Evolutionary conservation across 2,888 invertebrate species (phyloP).

Genomic region (Camptogramma bilineatum): DNA sequence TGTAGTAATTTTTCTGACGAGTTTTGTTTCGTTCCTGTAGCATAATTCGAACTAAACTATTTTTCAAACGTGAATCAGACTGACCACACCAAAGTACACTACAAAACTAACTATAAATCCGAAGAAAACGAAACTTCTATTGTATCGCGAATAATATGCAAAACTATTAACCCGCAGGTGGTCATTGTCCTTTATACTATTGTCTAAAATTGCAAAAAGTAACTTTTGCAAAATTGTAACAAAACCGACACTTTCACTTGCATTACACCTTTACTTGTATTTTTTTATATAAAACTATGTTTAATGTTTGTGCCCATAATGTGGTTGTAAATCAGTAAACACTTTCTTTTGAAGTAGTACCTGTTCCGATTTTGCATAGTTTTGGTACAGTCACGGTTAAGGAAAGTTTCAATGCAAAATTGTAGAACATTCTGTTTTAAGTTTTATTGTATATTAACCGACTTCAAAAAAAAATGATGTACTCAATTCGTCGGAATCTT

Average conservation of each 20-base stretch:
- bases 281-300: conserved; percentile 54
- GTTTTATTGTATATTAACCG: neutral
- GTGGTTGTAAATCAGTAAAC: conserved; percentile 76
- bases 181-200: conserved; percentile 62
- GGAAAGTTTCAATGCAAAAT: conserved; percentile 36
- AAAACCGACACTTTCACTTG: conserved; percentile 72
- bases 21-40: no score
- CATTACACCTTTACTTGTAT: conserved; percentile 66
- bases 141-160: conserved; percentile 78
- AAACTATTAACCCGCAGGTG: conserved; percentile 73
- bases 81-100: conserved; percentile 54
- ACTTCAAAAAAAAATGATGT: no score
- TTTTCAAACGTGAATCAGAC: conserved; percentile 22
- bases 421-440: neutral
- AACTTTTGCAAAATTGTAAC: conserved; percentile 21
- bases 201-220: conserved; percentile 50
- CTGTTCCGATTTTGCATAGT: conserved; percentile 72
- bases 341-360: conserved; percentile 74
- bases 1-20: no score
- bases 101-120: conserved; percentile 61
- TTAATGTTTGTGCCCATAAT: conserved; percentile 66
- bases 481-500: no score
- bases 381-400: conserved; percentile 39
- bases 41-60: neutral
- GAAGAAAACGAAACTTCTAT: conserved; percentile 70